A percentile compares a stretch with the other conserved stretches of the same genome.
Conservation (phyloP, 2,113 vertebrate species). For the Lepus timidus region DNA sequence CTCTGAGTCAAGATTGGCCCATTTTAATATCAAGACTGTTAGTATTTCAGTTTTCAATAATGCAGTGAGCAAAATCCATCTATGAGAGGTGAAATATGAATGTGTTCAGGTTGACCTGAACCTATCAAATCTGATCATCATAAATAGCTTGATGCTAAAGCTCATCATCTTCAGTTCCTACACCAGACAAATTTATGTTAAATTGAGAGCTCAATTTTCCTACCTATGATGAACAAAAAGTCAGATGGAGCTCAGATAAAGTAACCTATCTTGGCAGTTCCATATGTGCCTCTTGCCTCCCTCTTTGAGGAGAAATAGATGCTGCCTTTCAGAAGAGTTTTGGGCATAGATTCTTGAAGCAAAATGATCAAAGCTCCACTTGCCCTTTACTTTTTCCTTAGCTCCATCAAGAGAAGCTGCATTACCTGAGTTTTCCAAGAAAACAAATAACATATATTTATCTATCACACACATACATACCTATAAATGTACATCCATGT, state of each 20-base stretch:
- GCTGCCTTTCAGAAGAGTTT: not conserved
- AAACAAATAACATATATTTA: not conserved
- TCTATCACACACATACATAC: not conserved
- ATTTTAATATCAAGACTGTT: constrained; percentile 50
- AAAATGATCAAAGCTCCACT: not conserved
- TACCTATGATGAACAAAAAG: constrained; percentile 33
- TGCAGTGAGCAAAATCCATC: constrained; percentile 58
- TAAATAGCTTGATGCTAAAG: constrained; percentile 57
- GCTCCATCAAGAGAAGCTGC: not conserved
- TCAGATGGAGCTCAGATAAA: not conserved
- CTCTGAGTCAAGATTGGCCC: not conserved
- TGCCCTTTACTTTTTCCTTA: constrained; percentile 36
- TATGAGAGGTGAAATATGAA: constrained; percentile 66
- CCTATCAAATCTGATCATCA: constrained; percentile 67
- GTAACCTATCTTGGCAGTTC: not conserved
- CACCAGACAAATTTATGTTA: constrained; percentile 54
- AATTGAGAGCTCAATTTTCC: constrained; percentile 64
- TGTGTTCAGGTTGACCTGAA: constrained; percentile 54
- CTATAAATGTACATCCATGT: too few relatives aligned
- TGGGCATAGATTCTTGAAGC: not conserved
- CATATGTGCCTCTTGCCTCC: not conserved
- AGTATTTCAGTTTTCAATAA: constrained; percentile 51
- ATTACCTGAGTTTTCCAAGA: not conserved
- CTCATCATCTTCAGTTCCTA: constrained; percentile 31
- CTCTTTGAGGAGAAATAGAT: not conserved